Evolutionary conservation across 1,140 invertebrate genomes (phyloP).

Genomic region (Eufriesea mexicana): DNA sequence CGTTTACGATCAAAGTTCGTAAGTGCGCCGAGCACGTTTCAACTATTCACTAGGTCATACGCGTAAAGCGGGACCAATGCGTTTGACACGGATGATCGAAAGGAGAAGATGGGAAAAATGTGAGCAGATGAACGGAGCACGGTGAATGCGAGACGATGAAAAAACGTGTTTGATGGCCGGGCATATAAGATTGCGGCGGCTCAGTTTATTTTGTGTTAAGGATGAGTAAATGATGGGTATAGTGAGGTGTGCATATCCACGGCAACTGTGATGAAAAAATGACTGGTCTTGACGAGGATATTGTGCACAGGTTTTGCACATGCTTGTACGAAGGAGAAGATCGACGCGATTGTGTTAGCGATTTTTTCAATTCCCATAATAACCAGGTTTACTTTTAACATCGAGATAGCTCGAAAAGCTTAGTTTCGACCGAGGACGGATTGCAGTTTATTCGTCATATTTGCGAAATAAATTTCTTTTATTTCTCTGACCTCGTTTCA

Average conservation of each 20-base stretch:
- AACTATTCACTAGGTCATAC: slow-evolving; percentile 43
- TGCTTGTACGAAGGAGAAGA: background rate
- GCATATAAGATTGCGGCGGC: background rate
- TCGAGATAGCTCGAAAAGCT: no score
- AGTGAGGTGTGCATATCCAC: background rate
- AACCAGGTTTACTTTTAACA: no score
- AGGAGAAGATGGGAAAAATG: background rate
- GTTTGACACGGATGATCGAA: background rate
- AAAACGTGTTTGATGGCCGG: background rate
- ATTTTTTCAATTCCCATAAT: background rate
- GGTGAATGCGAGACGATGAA: slow-evolving; percentile 2
- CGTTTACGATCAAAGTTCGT: slow-evolving; percentile 26
- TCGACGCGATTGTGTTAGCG: no score
- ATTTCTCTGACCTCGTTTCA: no score
- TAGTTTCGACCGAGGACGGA: no score
- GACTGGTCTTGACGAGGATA: background rate
- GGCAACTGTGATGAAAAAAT: background rate
- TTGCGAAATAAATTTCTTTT: no score
- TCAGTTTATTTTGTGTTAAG: background rate
- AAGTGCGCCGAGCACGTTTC: slow-evolving; percentile 21
- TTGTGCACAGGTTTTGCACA: background rate
- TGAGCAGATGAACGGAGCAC: slow-evolving; percentile 2
- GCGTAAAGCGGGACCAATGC: slow-evolving; percentile 1
- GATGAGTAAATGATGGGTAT: background rate
- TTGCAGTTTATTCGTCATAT: no score